Evolutionary conservation across 35 echinoderm and acorn worm species (phyloP).

Genomic region (Acanthaster planci): DNA sequence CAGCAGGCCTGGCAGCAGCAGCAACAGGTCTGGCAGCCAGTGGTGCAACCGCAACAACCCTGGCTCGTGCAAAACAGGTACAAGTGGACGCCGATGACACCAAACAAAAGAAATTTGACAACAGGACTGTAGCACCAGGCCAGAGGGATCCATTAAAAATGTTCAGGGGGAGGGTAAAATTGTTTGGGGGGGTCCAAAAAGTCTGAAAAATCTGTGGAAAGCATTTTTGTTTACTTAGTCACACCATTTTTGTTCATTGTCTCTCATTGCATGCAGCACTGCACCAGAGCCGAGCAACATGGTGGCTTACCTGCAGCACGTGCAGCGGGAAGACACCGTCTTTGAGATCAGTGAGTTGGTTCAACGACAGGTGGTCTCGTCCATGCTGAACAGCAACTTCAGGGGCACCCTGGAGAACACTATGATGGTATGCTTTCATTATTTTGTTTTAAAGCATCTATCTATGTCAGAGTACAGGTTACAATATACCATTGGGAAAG

Average conservation of each 20-base stretch:
- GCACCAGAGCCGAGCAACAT: background rate
- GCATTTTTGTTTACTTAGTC: background rate
- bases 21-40: constrained; percentile 1
- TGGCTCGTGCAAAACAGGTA: constrained; percentile 57
- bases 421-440: constrained; percentile 43
- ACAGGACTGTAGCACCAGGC: too few species aligned
- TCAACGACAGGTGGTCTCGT: constrained; percentile 54
- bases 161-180: too few species aligned
- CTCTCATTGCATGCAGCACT: background rate
- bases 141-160: too few species aligned
- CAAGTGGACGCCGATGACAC: too few species aligned
- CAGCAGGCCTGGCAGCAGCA: constrained; percentile 28
- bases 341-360: constrained; percentile 77
- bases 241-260: background rate
- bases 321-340: constrained; percentile 50
- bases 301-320: constrained; percentile 4
- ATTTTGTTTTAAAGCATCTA: too few species aligned
- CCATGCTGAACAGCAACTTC: constrained; percentile 61
- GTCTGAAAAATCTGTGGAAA: background rate
- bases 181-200: too few species aligned
- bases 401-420: constrained; percentile 49
- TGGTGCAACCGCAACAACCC: constrained; percentile 30
- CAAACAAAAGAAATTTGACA: too few species aligned
- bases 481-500: too few species aligned
- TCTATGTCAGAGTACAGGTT: too few species aligned